Conservation (phyloP, 2,888 invertebrate genomes). For the Rotaria sp. region DNA sequence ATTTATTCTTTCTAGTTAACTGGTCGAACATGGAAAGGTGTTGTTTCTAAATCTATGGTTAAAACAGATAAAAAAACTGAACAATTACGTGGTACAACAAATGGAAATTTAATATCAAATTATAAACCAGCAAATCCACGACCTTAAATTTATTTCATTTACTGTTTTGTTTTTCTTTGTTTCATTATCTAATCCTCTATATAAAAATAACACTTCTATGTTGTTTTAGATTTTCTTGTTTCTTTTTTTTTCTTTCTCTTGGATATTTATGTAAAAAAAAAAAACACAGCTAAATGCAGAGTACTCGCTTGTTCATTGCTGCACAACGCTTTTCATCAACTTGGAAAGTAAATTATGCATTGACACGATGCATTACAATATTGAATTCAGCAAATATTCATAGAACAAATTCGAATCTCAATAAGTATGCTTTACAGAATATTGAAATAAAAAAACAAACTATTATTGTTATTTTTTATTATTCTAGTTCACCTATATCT, state of each 20-base stretch:
- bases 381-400: neutral
- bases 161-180: neutral
- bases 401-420: neutral
- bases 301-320: neutral
- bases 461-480: neutral
- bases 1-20: neutral
- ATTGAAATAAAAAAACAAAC: neutral
- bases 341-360: neutral
- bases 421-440: neutral
- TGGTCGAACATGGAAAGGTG: neutral
- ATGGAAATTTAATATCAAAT: neutral
- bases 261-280: neutral
- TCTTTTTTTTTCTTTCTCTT: neutral
- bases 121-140: neutral
- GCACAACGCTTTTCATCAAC: neutral
- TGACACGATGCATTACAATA: neutral
- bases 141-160: neutral
- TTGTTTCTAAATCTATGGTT: constrained; percentile 3
- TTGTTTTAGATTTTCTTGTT: neutral
- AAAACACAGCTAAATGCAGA: neutral
- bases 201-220: too few species aligned
- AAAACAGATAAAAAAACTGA: neutral
- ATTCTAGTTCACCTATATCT: neutral
- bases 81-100: neutral
- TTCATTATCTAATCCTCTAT: neutral